Evolutionary conservation across 2,888 invertebrate genomes (phyloP).

Genomic region (Anthrax anthrax): DNA sequence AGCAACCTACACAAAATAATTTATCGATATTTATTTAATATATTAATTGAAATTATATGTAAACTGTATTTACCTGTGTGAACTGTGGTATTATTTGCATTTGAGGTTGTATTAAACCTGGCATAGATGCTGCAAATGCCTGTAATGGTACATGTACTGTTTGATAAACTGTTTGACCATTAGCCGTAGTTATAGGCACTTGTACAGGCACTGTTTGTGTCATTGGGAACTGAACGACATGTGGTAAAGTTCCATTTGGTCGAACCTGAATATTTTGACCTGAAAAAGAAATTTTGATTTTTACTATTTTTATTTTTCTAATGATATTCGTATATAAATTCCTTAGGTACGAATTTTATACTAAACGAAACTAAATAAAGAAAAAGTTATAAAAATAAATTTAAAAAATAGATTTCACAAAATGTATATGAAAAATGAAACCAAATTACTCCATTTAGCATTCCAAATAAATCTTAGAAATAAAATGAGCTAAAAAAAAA

Average conservation of each 20-base stretch:
- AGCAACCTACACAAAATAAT: conserved; percentile 41
- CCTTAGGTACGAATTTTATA: no score
- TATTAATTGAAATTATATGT: no score
- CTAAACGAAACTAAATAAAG: no score
- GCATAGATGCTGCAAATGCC: conserved; percentile 47
- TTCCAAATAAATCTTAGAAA: no score
- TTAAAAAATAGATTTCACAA: no score
- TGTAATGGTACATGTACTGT: conserved; percentile 90
- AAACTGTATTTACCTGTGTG: conserved; percentile 45
- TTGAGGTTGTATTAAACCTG: conserved; percentile 42
- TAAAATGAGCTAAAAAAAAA: no score
- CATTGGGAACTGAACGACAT: conserved; percentile 32
- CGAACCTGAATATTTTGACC: conserved; percentile 60
- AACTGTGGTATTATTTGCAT: conserved; percentile 73
- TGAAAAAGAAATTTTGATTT: no score
- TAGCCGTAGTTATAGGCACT: conserved; percentile 70
- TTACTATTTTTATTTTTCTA: no score
- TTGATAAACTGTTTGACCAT: conserved; percentile 90
- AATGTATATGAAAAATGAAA: no score
- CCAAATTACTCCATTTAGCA: no score
- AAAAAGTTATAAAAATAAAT: no score
- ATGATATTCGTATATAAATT: no score
- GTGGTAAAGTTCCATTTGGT: conserved; percentile 33
- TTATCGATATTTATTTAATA: background rate
- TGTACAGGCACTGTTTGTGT: conserved; percentile 68